Evolutionary conservation across 92 coral and sea anemone genomes (phyloP).

Genomic region (Bergia puertoricense): DNA sequence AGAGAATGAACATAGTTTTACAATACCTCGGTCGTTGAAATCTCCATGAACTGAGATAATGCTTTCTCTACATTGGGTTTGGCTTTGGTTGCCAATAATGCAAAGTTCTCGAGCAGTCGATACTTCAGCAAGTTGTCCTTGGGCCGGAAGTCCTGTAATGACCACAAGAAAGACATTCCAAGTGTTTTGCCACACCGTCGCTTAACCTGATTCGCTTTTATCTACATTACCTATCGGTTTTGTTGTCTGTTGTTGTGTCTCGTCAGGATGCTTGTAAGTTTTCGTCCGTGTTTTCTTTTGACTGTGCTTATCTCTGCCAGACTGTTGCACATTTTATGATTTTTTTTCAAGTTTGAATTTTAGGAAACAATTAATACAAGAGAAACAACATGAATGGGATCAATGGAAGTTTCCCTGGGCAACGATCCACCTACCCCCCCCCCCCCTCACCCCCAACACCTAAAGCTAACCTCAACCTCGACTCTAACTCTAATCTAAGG

Average conservation of each 20-base stretch:
- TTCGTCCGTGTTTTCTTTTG: neutral
- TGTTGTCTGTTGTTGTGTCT: neutral
- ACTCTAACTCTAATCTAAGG: too few relatives aligned
- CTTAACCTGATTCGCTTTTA: neutral
- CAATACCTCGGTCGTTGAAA: constrained; percentile 90
- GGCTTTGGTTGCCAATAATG: constrained; percentile 87
- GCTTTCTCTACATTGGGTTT: constrained; percentile 92
- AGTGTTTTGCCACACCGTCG: neutral
- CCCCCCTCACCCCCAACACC: too few relatives aligned
- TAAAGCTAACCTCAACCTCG: too few relatives aligned
- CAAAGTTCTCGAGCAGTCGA: constrained; percentile 92
- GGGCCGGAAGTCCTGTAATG: constrained; percentile 80
- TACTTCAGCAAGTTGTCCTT: constrained; percentile 75
- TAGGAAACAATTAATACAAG: too few relatives aligned
- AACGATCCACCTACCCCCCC: too few relatives aligned
- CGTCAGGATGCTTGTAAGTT: neutral
- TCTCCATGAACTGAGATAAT: constrained; percentile 93
- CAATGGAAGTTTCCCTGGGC: too few relatives aligned
- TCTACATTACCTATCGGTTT: neutral
- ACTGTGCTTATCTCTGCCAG: neutral
- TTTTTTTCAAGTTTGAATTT: too few relatives aligned
- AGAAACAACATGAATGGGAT: neutral
- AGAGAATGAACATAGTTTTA: neutral
- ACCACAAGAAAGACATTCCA: neutral
- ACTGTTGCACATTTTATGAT: too few relatives aligned